Conservation (phyloP, 1,140 invertebrate species). For the Drosophila baimaii region DNA sequence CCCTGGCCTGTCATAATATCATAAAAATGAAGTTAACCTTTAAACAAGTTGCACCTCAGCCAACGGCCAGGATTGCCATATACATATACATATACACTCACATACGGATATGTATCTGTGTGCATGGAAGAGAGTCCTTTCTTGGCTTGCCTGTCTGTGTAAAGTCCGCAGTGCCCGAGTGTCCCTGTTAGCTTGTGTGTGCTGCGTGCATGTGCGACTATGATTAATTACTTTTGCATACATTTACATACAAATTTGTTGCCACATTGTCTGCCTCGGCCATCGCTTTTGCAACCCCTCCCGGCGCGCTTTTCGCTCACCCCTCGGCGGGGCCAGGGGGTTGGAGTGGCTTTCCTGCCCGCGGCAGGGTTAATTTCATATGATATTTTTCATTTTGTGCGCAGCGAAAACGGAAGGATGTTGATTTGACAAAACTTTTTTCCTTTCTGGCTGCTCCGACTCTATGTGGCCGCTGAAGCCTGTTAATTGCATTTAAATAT, state of each 20-base stretch:
- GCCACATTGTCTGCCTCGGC: slow-evolving; percentile 79
- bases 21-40: slow-evolving; percentile 80
- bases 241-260: slow-evolving; percentile 84
- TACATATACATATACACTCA: background rate
- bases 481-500: slow-evolving; percentile 77
- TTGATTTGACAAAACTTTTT: slow-evolving; percentile 80
- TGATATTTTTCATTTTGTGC: slow-evolving; percentile 81
- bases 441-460: slow-evolving; percentile 12
- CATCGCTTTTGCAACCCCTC: slow-evolving; percentile 44
- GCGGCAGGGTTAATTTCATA: slow-evolving; percentile 74
- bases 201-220: slow-evolving; percentile 78
- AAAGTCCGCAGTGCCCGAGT: slow-evolving; percentile 65
- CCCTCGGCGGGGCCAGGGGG: slow-evolving; percentile 34
- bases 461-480: slow-evolving; percentile 9
- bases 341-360: slow-evolving; percentile 52
- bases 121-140: slow-evolving; percentile 32
- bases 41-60: slow-evolving; percentile 70
- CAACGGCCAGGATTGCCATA: slow-evolving; percentile 31
- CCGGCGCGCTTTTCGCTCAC: slow-evolving; percentile 22
- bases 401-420: slow-evolving; percentile 72
- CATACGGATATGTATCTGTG: background rate
- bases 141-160: slow-evolving; percentile 50
- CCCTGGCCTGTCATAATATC: slow-evolving; percentile 51
- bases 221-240: slow-evolving; percentile 84
- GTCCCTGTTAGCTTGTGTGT: slow-evolving; percentile 45